These are phyloP conservation scores for Maconellicoccus hirsutus DNA, from an alignment of 1,140 invertebrate genomes.

Conservation along the genomic window DNA sequence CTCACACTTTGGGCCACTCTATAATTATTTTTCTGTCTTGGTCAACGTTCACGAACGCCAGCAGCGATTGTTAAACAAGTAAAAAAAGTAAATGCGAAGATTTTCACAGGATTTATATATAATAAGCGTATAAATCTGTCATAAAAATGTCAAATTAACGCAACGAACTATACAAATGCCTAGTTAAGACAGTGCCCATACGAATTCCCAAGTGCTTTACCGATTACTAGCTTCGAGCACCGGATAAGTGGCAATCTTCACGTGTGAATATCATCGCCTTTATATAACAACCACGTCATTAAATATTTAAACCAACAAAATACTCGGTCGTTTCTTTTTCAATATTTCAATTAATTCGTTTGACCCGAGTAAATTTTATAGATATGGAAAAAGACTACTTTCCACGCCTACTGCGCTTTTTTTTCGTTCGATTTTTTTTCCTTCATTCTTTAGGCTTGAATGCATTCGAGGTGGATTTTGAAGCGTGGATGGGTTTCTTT, in stretches of 20 bases:
- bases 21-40: conserved; percentile 15
- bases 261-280: conserved; percentile 22
- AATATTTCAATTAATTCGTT: conserved; percentile 19
- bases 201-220: conserved; percentile 11
- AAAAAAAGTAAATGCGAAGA: conserved; percentile 12
- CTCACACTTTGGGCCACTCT: conserved; percentile 4
- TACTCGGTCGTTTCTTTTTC: conserved; percentile 19
- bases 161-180: background rate
- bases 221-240: background rate
- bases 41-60: conserved; percentile 16
- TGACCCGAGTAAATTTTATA: background rate
- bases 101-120: background rate
- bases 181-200: background rate
- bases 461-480: background rate
- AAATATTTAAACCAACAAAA: conserved; percentile 23
- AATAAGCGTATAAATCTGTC: conserved; percentile 22
- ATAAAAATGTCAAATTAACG: conserved; percentile 21
- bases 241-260: conserved; percentile 15
- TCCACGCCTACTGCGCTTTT: conserved; percentile 6
- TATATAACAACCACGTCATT: conserved; percentile 14
- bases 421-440: too few relatives aligned
- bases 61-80: conserved; percentile 14
- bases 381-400: background rate
- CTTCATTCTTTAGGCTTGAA: background rate
- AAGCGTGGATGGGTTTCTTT: background rate